These are phyloP conservation scores for Muscicapa striata DNA, from an alignment of 2,797 vertebrate genomes.

Conservation along the genomic window DNA sequence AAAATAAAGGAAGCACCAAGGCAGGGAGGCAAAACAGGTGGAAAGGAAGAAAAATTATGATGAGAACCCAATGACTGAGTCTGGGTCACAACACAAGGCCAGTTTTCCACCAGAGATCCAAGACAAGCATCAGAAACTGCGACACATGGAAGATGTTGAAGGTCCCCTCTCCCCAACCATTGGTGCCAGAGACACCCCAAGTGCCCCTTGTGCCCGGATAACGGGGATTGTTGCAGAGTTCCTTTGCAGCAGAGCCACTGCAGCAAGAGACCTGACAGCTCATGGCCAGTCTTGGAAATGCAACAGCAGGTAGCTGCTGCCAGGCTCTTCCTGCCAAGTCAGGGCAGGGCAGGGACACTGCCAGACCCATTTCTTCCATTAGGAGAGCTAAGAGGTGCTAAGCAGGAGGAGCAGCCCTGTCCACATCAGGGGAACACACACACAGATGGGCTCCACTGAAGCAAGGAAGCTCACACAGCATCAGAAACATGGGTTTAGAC, in stretches of 20 bases:
- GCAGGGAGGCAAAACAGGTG: neutral
- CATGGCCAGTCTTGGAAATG: fast-evolving
- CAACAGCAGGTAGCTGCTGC: neutral
- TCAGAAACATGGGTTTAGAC: fast-evolving
- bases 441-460: fast-evolving
- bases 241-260: neutral
- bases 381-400: neutral
- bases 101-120: neutral
- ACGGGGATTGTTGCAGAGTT: fast-evolving
- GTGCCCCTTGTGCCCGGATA: fast-evolving
- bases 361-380: neutral
- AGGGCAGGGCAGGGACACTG: neutral
- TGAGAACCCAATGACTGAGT: neutral
- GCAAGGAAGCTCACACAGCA: neutral
- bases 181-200: fast-evolving
- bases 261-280: neutral
- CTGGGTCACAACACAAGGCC: neutral
- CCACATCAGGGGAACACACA: fast-evolving
- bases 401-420: fast-evolving
- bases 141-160: fast-evolving
- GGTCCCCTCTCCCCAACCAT: neutral
- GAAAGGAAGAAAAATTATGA: neutral
- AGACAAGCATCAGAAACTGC: neutral
- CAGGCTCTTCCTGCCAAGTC: neutral
- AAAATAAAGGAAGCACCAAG: neutral